These are phyloP conservation scores for Oryzias javanicus DNA, from an alignment of 2,113 vertebrate species.

Conservation along the genomic window DNA sequence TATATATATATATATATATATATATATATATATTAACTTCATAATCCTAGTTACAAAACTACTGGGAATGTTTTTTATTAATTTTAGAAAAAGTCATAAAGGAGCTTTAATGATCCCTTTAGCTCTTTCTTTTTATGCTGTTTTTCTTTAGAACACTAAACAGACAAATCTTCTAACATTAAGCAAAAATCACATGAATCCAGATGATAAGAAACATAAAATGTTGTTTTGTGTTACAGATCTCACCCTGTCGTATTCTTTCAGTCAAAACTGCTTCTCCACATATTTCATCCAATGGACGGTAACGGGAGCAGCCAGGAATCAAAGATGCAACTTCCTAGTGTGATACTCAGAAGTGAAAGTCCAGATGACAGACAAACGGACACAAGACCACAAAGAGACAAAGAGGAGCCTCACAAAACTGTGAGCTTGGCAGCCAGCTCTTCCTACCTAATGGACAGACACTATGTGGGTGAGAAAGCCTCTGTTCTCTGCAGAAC, in stretches of 20 bases:
- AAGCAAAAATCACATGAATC: neutral
- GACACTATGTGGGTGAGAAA: constrained; percentile 43
- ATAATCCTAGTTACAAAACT: too few relatives aligned
- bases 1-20: too few relatives aligned
- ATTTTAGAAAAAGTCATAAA: too few relatives aligned
- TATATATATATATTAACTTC: too few relatives aligned
- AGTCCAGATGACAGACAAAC: neutral
- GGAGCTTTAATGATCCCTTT: too few relatives aligned
- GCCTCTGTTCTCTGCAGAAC: constrained; percentile 26
- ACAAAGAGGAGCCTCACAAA: constrained; percentile 25
- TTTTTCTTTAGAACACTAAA: neutral
- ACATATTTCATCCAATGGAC: constrained; percentile 37
- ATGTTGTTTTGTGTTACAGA: neutral
- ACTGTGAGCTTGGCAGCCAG: constrained; percentile 57
- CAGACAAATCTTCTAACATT: neutral
- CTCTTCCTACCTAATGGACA: constrained; percentile 51
- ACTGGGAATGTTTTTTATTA: too few relatives aligned
- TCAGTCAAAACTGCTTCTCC: constrained; percentile 13
- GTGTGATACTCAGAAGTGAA: neutral
- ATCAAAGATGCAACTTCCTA: constrained; percentile 11
- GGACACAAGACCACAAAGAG: neutral
- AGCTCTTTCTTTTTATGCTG: too few relatives aligned
- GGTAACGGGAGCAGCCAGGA: constrained; percentile 16
- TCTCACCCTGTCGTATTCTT: neutral
- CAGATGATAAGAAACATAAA: neutral